A percentile compares a stretch with the other conserved stretches of the same genome.
These are phyloP conservation scores for Eudorcas thomsonii DNA, from an alignment of 2,113 vertebrate species.

Conservation along the genomic window DNA sequence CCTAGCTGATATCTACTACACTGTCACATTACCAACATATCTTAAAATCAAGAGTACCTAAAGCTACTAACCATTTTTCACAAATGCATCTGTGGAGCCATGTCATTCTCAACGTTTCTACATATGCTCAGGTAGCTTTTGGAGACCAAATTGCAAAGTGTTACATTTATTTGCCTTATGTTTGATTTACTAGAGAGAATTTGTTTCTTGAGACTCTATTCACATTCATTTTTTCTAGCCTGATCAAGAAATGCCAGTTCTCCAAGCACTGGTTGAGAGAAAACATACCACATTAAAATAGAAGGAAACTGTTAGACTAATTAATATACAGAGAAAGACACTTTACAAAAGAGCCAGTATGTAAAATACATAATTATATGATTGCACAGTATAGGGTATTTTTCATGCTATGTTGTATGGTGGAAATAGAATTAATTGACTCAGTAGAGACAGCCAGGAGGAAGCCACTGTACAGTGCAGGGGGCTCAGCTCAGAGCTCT, in stretches of 20 bases:
- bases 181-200: not conserved
- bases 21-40: not conserved
- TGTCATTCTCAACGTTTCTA: not conserved
- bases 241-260: constrained; percentile 14
- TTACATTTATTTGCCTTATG: not conserved
- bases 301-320: not conserved
- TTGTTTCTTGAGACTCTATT: not conserved
- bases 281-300: not conserved
- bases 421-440: constrained; percentile 15
- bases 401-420: not conserved
- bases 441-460: not conserved
- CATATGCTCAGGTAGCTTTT: not conserved
- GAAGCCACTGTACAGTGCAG: not conserved
- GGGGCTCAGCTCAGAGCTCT: not conserved
- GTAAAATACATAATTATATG: not conserved
- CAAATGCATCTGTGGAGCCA: not conserved
- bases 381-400: not conserved
- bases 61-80: constrained; percentile 14
- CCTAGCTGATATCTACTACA: not conserved
- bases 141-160: not conserved
- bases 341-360: not conserved
- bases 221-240: not conserved
- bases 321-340: not conserved
- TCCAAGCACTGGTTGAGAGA: not conserved
- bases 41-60: not conserved